A percentile compares a stretch with the other conserved stretches of the same genome.
Evolutionary conservation across 2,888 invertebrate species (phyloP).

Genomic region (Polymixis flavicincta): DNA sequence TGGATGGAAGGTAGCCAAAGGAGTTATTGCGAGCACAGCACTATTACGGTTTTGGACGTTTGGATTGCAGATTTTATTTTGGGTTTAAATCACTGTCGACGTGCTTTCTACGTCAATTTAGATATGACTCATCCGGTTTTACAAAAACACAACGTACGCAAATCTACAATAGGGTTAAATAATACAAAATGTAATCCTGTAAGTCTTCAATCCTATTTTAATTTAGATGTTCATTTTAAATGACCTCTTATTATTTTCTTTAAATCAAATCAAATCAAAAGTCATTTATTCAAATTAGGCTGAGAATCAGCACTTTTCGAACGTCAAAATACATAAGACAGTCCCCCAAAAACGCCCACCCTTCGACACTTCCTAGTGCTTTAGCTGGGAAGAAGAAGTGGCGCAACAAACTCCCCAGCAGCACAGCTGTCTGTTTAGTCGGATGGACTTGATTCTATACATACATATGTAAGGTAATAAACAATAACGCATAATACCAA

Average conservation of each 20-base stretch:
- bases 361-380: too few species aligned
- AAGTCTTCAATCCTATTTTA: background rate
- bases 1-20: slow-evolving; percentile 49
- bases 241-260: background rate
- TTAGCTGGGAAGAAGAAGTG: too few species aligned
- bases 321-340: too few species aligned
- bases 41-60: slow-evolving; percentile 4
- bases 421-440: too few species aligned
- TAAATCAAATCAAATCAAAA: too few species aligned
- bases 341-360: too few species aligned
- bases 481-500: too few species aligned
- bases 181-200: background rate
- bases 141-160: background rate
- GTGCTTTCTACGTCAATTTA: background rate
- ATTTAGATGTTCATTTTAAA: background rate
- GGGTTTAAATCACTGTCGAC: background rate
- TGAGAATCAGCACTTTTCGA: too few species aligned
- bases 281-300: too few species aligned
- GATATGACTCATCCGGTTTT: background rate
- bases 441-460: too few species aligned
- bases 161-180: background rate
- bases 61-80: slow-evolving; percentile 15
- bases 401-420: too few species aligned
- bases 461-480: too few species aligned
- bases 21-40: slow-evolving; percentile 13